These are phyloP conservation scores for Muscidifurax raptorellus DNA, from an alignment of 1,140 invertebrate genomes.

Conservation along the genomic window DNA sequence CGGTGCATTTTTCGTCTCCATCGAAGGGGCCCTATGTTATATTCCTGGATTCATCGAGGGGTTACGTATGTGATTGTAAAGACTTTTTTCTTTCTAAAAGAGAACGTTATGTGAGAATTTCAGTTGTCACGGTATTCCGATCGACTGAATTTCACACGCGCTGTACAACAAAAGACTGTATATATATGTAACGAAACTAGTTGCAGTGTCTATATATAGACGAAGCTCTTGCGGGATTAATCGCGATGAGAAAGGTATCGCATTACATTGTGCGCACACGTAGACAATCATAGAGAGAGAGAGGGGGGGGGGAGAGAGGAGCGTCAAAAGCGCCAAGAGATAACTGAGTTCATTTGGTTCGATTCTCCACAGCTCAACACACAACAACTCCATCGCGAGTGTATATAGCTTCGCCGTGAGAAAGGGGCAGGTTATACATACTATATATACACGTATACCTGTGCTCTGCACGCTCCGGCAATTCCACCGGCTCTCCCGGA, in stretches of 20 bases:
- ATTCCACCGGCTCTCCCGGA: constrained; percentile 55
- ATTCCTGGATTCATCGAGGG: no score
- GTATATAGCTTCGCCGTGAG: background rate
- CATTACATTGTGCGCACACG: background rate
- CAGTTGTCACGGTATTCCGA: background rate
- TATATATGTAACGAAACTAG: no score
- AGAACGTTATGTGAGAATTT: background rate
- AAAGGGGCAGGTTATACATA: constrained; percentile 3
- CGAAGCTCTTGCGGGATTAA: background rate
- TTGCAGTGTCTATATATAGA: background rate
- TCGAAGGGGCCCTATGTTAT: background rate
- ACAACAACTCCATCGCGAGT: background rate
- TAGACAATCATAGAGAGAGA: no score
- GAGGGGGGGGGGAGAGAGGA: background rate
- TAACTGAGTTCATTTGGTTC: background rate
- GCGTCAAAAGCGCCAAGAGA: background rate
- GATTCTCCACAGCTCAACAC: background rate
- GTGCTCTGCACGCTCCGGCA: constrained; percentile 62
- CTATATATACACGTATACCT: background rate
- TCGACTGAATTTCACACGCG: background rate
- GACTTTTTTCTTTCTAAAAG: no score
- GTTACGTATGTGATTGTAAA: no score
- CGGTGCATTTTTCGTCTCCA: background rate
- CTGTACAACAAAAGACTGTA: no score
- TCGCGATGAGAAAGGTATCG: background rate